phyloP scores from a whole-genome alignment of 53 echinoderm and acorn worm species.

The Actinopyga echinites region DNA sequence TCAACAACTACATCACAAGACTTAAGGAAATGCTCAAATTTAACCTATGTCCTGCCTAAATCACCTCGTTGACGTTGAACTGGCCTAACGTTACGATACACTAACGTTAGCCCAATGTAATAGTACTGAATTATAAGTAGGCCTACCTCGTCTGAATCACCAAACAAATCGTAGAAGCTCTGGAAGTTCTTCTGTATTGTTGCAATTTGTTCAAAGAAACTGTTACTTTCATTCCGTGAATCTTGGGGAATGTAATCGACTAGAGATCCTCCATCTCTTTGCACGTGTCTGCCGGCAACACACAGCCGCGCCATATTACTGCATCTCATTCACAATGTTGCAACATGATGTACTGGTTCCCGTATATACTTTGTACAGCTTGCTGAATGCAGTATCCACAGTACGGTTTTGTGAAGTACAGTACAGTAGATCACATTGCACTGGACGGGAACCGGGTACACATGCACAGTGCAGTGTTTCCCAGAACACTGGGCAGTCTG shows the following conservation, averaged over 20 bases:
- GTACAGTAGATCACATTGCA: too few relatives aligned
- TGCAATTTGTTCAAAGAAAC: slow-evolving; percentile 81
- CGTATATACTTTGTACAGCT: neutral
- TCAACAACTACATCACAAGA: too few relatives aligned
- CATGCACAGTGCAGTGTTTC: too few relatives aligned
- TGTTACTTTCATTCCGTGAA: slow-evolving; percentile 66
- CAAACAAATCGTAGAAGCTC: slow-evolving; percentile 91
- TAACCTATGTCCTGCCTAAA: too few relatives aligned
- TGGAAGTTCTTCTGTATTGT: slow-evolving; percentile 89
- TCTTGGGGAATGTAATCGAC: slow-evolving; percentile 88
- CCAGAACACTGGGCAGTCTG: neutral
- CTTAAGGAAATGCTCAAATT: too few relatives aligned
- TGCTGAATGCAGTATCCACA: too few relatives aligned
- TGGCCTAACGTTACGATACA: too few relatives aligned
- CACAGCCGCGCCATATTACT: slow-evolving; percentile 92
- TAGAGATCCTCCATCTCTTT: slow-evolving; percentile 87
- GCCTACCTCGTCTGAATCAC: slow-evolving; percentile 98
- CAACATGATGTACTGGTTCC: neutral
- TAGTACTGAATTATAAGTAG: too few relatives aligned
- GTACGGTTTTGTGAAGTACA: neutral
- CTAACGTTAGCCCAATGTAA: too few relatives aligned
- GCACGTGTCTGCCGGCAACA: slow-evolving; percentile 92
- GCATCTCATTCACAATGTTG: neutral
- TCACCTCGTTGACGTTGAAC: too few relatives aligned
- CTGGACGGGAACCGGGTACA: too few relatives aligned